phyloP scores from a whole-genome alignment of 2,113 vertebrate genomes.

The Muntiacus muntjak region DNA sequence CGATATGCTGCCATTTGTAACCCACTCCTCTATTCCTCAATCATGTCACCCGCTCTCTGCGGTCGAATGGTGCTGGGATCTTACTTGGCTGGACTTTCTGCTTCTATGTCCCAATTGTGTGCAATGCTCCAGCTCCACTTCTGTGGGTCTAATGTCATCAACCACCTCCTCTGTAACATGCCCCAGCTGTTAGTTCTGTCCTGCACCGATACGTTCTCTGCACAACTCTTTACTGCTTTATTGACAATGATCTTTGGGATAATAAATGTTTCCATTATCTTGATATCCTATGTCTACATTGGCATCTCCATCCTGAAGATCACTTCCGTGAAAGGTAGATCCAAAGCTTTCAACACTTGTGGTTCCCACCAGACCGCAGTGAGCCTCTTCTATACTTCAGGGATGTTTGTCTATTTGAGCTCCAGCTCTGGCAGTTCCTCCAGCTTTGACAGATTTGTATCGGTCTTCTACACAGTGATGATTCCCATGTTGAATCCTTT shows the following conservation, averaged over 20 bases:
- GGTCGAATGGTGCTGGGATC: background rate
- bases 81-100: background rate
- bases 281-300: constrained; percentile 26
- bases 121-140: background rate
- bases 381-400: constrained; percentile 42
- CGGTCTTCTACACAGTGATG: constrained; percentile 37
- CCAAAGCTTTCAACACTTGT: constrained; percentile 58
- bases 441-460: constrained; percentile 40
- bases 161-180: too few relatives aligned
- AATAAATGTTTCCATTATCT: too few relatives aligned
- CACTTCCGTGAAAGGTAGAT: background rate
- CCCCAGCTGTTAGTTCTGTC: too few relatives aligned
- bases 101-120: background rate
- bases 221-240: too few relatives aligned
- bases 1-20: too few relatives aligned
- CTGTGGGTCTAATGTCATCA: too few relatives aligned
- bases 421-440: constrained; percentile 28
- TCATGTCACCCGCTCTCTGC: background rate
- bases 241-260: too few relatives aligned
- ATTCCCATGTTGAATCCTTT: constrained; percentile 47
- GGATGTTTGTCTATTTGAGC: constrained; percentile 43
- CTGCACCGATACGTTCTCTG: too few relatives aligned
- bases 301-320: constrained; percentile 32
- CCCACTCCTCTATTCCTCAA: background rate
- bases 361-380: constrained; percentile 51